A percentile compares a stretch with the other conserved stretches of the same genome.
phyloP scores from a whole-genome alignment of 2,113 vertebrate genomes.

The Gallinago jamesoni region DNA sequence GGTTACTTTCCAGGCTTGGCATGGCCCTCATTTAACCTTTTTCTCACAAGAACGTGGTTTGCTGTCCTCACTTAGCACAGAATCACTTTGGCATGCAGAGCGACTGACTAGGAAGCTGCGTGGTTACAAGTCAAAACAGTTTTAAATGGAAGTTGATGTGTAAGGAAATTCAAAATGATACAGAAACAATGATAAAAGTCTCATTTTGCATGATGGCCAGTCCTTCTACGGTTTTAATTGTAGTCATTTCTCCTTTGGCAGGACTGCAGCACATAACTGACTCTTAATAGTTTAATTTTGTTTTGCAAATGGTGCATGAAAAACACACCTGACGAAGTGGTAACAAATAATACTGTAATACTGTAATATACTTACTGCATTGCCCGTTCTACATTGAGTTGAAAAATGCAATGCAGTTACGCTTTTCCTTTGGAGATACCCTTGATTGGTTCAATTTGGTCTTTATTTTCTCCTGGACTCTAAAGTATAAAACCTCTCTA shows the following conservation, averaged over 20 bases:
- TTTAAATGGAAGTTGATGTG: neutral
- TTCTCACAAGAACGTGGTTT: neutral
- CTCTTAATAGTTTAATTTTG: neutral
- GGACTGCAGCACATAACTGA: neutral
- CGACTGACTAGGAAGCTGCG: neutral
- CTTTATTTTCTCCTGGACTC: neutral
- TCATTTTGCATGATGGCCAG: neutral
- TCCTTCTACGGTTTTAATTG: neutral
- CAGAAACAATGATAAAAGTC: neutral
- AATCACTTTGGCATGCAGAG: neutral
- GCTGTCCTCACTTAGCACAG: neutral
- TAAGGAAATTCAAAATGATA: neutral
- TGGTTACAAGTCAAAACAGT: neutral
- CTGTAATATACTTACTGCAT: neutral
- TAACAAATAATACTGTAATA: neutral
- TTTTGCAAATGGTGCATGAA: neutral
- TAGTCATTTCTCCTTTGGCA: neutral
- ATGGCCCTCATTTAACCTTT: neutral
- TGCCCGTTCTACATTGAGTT: neutral
- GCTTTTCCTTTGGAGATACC: neutral
- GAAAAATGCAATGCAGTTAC: neutral
- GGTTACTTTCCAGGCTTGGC: constrained; percentile 27
- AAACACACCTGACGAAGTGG: neutral
- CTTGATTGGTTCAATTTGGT: neutral
- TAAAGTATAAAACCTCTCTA: neutral